These are phyloP conservation scores for Rhadinocentrus ornatus DNA, from an alignment of 2,797 vertebrate species.

Conservation along the genomic window DNA sequence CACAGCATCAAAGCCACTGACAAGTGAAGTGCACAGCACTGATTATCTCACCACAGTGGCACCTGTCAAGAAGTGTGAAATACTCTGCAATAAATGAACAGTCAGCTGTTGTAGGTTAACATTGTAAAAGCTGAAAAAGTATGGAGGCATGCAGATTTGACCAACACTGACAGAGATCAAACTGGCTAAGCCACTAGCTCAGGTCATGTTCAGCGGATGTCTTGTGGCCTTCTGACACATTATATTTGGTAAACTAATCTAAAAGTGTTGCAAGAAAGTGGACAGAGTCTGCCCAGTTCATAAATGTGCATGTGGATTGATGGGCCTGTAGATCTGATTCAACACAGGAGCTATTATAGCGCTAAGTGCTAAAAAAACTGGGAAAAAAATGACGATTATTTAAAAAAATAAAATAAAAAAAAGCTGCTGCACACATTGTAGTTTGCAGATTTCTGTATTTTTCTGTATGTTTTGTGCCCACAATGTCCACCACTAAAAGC, in stretches of 20 bases:
- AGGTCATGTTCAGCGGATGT: neutral
- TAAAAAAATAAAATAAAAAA: too few relatives aligned
- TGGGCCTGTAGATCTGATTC: neutral
- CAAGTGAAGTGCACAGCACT: neutral
- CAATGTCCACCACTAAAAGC: too few relatives aligned
- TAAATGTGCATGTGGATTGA: neutral
- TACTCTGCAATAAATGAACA: neutral
- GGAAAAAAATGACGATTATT: neutral
- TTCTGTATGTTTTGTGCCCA: too few relatives aligned
- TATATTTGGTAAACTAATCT: neutral
- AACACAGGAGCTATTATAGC: neutral
- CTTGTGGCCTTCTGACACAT: neutral
- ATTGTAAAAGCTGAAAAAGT: neutral
- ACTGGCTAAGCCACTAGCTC: neutral
- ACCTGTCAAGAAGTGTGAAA: slow-evolving; percentile 4
- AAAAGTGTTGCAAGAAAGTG: neutral
- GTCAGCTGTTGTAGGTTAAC: neutral
- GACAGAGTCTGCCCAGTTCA: neutral
- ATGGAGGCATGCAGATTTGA: neutral
- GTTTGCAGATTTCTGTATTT: too few relatives aligned
- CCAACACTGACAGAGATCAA: neutral
- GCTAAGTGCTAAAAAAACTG: neutral
- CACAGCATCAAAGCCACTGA: neutral
- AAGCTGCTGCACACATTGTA: too few relatives aligned
- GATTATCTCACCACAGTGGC: slow-evolving; percentile 4